These are phyloP conservation scores for Poeciliopsis paucimaculata DNA, from an alignment of 2,797 vertebrate species.

Conservation along the genomic window DNA sequence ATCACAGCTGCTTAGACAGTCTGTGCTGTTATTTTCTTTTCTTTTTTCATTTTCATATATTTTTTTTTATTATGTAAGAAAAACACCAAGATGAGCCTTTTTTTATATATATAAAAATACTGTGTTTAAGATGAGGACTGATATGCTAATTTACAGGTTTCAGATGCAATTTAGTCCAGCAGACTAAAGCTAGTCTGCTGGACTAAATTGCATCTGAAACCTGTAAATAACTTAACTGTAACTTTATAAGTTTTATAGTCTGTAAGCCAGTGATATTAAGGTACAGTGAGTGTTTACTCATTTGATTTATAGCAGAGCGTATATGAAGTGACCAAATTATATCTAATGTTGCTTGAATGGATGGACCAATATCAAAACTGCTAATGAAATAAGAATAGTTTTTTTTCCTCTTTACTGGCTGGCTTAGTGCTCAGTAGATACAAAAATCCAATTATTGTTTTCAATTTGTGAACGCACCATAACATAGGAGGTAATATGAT, in stretches of 20 bases:
- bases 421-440: not conserved
- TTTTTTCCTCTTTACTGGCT: not conserved
- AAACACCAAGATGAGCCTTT: not conserved
- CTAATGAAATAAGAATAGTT: not conserved
- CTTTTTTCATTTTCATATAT: not conserved
- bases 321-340: not conserved
- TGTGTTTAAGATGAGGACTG: not conserved
- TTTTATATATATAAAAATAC: not conserved
- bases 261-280: not conserved
- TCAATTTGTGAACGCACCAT: not conserved
- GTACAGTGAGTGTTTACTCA: not conserved
- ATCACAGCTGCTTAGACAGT: slow-evolving; percentile 28
- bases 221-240: too few relatives aligned
- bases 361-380: not conserved
- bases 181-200: not conserved
- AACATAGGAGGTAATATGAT: not conserved
- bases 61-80: not conserved
- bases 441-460: not conserved
- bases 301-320: not conserved
- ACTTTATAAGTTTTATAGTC: not conserved
- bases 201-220: too few relatives aligned
- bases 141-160: not conserved
- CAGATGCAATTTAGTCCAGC: not conserved
- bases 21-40: slow-evolving; percentile 12
- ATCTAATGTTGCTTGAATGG: not conserved